Base-by-base conservation (phyloP, 2,888 invertebrate species). In the Stratiomys singularior region DNA sequence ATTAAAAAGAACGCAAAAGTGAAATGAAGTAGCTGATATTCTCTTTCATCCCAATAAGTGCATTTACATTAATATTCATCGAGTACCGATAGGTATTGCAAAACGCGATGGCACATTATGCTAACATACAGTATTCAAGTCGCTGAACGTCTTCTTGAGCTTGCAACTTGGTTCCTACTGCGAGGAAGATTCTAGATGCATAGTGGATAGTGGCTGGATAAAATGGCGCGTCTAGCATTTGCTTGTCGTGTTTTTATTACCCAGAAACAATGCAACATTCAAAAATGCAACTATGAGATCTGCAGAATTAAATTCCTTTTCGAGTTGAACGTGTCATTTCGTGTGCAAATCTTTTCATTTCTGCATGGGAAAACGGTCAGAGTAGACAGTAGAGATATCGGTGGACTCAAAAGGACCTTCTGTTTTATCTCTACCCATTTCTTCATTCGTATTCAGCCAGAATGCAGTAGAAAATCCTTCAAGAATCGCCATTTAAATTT, bases 11-110 rank as follows among this genome's bases (percentile, higher is more conserved):
- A 52, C 13, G 37, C 13, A 69, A 47, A 74, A 60, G 60, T 74
- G 23, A 74, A 74, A 74, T 74, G 60, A 30, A 25, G 25, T 46
- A 60, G 74, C 52, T 18, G 74, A 11, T 47, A 58, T 58, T 30
- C 44, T 58, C 28, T 60, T 60, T 60, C 15, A 58, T 60, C 60
- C 60, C 74, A 74, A 74, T 74, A 60, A 74, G 74, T 58, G 58
- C 58, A 74, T 74, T 74, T 37, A 18, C 56, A 72, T 74, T 69
- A 74, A 74, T 58, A 58, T 74, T 74, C 74, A 74, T 60, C 52
- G 74, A 37, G 13, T 37, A 28, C 23, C 30, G 13, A 46, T 25
- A 37, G 44, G 28, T 67, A 44, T 63, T 15, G 63, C 63, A 27
- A 15, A 60, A 60, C 18, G n/a, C 58, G 58, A 60, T 60, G 25